Evolutionary conservation across 2,113 vertebrate genomes (phyloP), one percentile per base, ranked within the genome.

Genomic region (Centropristis striata): DNA sequence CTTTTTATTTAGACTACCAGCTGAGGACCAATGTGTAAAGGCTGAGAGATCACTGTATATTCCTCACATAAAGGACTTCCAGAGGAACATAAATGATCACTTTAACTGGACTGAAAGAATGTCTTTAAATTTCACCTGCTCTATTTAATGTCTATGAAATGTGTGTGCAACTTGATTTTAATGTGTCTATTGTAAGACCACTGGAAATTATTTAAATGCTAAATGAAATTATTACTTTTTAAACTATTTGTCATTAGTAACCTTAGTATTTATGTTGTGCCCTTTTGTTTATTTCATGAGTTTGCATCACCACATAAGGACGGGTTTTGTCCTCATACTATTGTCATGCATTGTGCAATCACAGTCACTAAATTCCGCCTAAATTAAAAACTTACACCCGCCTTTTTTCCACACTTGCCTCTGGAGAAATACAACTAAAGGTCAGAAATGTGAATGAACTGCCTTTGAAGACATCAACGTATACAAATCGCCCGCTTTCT

Each of bases 401-500:
- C 93, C 93, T 92, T 95, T 94, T 91, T 90, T 91, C 68, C 25
- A 55, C 76, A 73, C 64, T 71, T 46, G 70, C 23, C 27, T 80
- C 47, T 28, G 55, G 32, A 85, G 65, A 75, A 75, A 68, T 44
- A 71, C 70, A 74, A 61, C 63, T 23, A 44, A 66, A 88, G 81
- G 64, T 89, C 85, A 78, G 75, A 92, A 91, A 87, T 58, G 61
- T 93, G 92, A 95, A 95, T 94, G 94, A 91, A 88, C 81, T 81
- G 70, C 58, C 72, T 86, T 79, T 75, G 83, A 86, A 90, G 80
- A 88, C 83, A 58, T 81, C 86, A 92, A 92, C 92, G 82, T 91
- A 92, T 90, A 91, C 90, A 79, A 95, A 95, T 94, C 86, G 95
- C 93, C 95, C 95, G 95, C 94, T 94, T 93, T 95, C 89, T 90